Evolutionary conservation across 2,888 invertebrate genomes (phyloP).

Genomic region (Agonopterix heracliana): DNA sequence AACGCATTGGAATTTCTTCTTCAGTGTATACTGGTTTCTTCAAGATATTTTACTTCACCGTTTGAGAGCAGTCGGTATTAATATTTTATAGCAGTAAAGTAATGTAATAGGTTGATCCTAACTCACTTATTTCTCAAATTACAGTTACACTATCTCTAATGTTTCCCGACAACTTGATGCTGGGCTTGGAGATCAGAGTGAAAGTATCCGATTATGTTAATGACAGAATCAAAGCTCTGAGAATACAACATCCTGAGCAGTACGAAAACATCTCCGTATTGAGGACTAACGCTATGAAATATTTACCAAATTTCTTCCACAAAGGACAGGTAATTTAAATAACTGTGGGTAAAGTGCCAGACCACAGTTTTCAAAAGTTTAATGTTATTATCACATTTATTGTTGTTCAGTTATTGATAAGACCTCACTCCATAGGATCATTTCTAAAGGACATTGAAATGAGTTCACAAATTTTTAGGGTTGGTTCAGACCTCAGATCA

Average conservation of each 20-base stretch:
- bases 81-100: no score
- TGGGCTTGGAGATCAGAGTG: constrained; percentile 98
- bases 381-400: constrained; percentile 1
- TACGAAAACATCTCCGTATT: constrained; percentile 97
- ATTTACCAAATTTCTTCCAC: constrained; percentile 96
- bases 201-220: constrained; percentile 99
- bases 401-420: no score
- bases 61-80: no score
- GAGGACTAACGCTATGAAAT: constrained; percentile 99
- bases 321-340: constrained; percentile 87
- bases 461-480: no score
- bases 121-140: neutral
- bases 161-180: constrained; percentile 91
- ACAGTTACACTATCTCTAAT: constrained; percentile 91
- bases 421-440: no score
- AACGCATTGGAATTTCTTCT: no score
- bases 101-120: no score
- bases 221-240: constrained; percentile 92
- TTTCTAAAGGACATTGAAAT: no score
- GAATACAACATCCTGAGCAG: constrained; percentile 82
- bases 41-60: no score
- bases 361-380: neutral
- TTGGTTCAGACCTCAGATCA: no score
- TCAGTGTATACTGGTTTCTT: no score
- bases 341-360: neutral